Base-by-base conservation (phyloP, 2,888 invertebrate species). In the Amiota minor region DNA sequence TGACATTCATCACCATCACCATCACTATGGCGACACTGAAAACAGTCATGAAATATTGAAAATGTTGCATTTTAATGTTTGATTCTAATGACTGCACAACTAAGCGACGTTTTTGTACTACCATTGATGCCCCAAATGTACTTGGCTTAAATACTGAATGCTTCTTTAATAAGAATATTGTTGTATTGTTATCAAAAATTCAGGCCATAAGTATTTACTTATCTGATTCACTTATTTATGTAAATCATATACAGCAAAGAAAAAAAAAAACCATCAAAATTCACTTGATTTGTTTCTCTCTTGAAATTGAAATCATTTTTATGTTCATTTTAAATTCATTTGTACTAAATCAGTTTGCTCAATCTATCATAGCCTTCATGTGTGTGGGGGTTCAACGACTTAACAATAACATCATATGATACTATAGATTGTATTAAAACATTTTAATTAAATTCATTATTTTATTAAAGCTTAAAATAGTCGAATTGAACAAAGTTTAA, bases 151-250 rank as follows among this genome's bases (percentile, higher is more conserved):
- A 35, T 35, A 35, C 35, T 35, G 35, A 35, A 8, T 35, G 6
- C 35, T 3, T 35, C 35, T 35, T 35, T 35, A 35, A 6, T 8
- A 35, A 35, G 35, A 35, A 35, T 35, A 35, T 35, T 35, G 35
- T 35, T 35, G 35, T 35, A 2, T 35, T 1, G 35, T 53, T 53
- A 53, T 53, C 53, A 16, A 53, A 53, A 59, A 59, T 18, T 9
- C 59, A n/a, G n/a, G 20, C 20, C 49, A 9, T 46, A 35, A 62
- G 55, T 64, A 77, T 83, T 85, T 82, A 76, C 71, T 77, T 72
- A 83, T 78, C 72, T 82, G 81, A 82, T 85, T 81, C 77, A 77
- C 78, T 74, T 65, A 64, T 73, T 76, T 76, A 76, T 81, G 84
- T 81, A 80, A 84, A 82, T 81, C 78, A 80, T 76, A 69, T 35